Base-by-base conservation (phyloP, 2,113 vertebrate genomes). In the Canis aureus region DNA sequence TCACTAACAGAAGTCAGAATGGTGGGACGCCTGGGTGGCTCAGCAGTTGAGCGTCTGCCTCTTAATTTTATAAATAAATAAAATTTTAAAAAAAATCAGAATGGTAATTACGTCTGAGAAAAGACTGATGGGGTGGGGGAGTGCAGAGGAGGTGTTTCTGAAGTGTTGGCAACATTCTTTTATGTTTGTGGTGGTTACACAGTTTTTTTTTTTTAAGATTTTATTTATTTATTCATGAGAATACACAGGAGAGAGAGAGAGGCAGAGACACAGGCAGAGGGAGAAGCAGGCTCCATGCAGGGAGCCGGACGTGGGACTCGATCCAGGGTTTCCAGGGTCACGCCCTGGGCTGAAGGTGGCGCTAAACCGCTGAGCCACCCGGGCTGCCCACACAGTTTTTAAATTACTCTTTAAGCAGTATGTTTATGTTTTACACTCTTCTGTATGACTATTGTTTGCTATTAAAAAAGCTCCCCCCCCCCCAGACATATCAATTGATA, bases 1-100 rank as follows among this genome's bases (percentile, higher is more conserved):
- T 76, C 85, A 94, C 66, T 85, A 43, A 88, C 38, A 93, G 27
- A 89, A 71, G 11, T 78, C 74, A 71, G 17, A 89, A 49, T 85
- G 57, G 23, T 71, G 43, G 43, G 43, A 43, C 43, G 43, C 43
- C 43, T 43, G 43, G 43, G 1, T 43, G 43, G 43, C 1, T 43
- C 43, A 43, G 43, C 43, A 1, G 43, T 43, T 43, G 43, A 43
- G 43, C 43, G 7, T 43, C 43, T 43, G 43, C 7, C 43, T 43
- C 43, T 43, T 43, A 43, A 43, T 43, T 43, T 43, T 43, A 43
- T 43, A 43, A 43, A 43, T 43, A 43, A 43, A 43, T 43, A 43
- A 5, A 43, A 43, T 43, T 43, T 0, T 6, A 43, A 43, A 43
- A 43, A 43, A 89, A 71, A 8, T 78, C 74, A 71, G 17, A 89